Conservation (phyloP, 2,113 vertebrate genomes). For the Lamprotornis superbus region DNA sequence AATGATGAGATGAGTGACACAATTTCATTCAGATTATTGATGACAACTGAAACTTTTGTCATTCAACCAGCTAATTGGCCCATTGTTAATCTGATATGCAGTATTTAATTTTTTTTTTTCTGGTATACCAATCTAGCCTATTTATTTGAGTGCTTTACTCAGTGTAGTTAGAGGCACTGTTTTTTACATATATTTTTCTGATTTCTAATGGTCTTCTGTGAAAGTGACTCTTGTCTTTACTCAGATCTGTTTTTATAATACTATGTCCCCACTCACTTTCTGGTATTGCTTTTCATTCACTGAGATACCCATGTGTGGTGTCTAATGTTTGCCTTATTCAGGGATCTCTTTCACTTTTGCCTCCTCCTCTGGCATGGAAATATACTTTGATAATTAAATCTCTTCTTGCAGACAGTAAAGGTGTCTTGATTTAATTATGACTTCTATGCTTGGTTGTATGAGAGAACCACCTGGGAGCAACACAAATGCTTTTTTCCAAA, state of each 20-base stretch:
- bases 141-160: background rate
- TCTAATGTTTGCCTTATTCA: background rate
- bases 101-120: accelerated
- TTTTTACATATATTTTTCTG: background rate
- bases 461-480: background rate
- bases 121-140: background rate
- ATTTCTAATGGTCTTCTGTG: background rate
- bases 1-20: background rate
- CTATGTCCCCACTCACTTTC: background rate
- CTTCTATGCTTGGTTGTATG: background rate
- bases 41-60: background rate
- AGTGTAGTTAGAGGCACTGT: background rate
- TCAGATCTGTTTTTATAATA: background rate
- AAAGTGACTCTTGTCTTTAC: background rate
- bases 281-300: background rate
- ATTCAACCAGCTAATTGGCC: background rate
- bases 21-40: background rate
- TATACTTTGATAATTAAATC: constrained; percentile 12
- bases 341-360: background rate
- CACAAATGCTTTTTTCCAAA: background rate
- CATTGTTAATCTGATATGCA: background rate
- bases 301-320: background rate
- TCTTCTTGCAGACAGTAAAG: background rate
- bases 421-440: constrained; percentile 25
- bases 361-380: background rate